Percentiles rank a stretch among this genome's conserved stretches.
Conservation (phyloP, 2,113 vertebrate genomes). For the Acanthochromis polyacanthus region DNA sequence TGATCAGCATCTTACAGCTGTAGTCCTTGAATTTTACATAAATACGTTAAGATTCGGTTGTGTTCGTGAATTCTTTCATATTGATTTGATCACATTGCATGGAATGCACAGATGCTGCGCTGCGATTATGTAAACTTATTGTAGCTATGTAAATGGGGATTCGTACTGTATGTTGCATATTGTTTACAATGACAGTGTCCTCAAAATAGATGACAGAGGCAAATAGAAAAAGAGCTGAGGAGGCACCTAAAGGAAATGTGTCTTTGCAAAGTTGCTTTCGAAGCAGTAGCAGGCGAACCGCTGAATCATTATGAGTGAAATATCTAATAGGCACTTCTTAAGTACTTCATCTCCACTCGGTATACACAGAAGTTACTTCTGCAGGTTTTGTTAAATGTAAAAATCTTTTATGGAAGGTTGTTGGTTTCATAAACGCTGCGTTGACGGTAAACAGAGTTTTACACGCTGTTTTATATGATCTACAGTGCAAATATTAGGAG, state of each 20-base stretch:
- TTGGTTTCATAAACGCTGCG: background rate
- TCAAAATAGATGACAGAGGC: slow-evolving; percentile 25
- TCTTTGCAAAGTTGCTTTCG: slow-evolving; percentile 22
- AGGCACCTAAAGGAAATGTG: slow-evolving; percentile 11
- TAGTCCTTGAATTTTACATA: background rate
- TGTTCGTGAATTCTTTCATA: background rate
- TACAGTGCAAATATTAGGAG: background rate
- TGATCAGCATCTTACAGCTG: background rate
- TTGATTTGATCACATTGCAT: background rate
- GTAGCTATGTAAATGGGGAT: background rate
- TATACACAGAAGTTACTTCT: background rate
- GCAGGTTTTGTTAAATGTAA: background rate
- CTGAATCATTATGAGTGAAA: slow-evolving; percentile 18
- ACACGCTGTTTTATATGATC: background rate
- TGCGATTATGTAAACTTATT: background rate
- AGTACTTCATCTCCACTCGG: background rate
- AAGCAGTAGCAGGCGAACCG: slow-evolving; percentile 8
- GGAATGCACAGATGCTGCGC: background rate
- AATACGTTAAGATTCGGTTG: background rate
- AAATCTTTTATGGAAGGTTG: background rate
- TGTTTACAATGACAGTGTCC: background rate
- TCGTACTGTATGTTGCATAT: background rate
- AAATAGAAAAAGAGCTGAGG: slow-evolving; percentile 26
- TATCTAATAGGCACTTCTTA: slow-evolving; percentile 5
- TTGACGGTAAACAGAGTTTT: background rate